Evolutionary conservation across 1,140 invertebrate genomes (phyloP), one percentile per base, ranked within the genome.

Genomic region (Heliconius eleuchia): DNA sequence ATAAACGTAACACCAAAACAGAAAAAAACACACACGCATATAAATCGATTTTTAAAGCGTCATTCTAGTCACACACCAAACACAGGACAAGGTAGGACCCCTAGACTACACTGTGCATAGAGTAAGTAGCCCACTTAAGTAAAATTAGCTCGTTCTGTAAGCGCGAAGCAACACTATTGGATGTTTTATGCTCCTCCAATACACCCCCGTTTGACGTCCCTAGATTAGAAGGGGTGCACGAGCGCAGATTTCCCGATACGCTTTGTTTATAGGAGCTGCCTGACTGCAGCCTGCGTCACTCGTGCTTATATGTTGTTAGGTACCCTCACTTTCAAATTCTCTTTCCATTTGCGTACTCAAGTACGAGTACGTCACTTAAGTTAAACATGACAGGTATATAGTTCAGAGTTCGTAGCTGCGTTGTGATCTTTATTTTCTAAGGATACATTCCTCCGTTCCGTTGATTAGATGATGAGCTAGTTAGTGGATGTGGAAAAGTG

Each of bases 121-220:
- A 92, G 92, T 94, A 92, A 92, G 92, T 94, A 92, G 91, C 91
- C 92, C 92, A 93, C 92, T 94, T 94, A 94, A 91, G 91, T 88
- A 92, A 94, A 94, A 94, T 94, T 94, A 94, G 92, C 92, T 94
- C 87, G 91, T 93, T 92, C 87, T 92, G 88, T 91, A 84, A 86
- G 87, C 88, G 88, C 84, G 91, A 92, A 91, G 91, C 80, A 92
- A 93, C 91, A 93, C 91, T 94, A 94, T 93, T 90, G 91, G 92
- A 88, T 92, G 92, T 92, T 92, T 90, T 90, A 87, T 91, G 82
- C 89, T 77, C 82, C 84, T 84, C 89, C 87, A 86, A 91, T 91
- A 87, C 88, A 88, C 88, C 87, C 91, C 85, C 89, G 87, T 92
- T 92, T 91, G 89, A 91, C 86, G 87, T 86, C 79, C 83, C 82